These are phyloP conservation scores for Coregonus clupeaformis DNA, from an alignment of 2,113 vertebrate species.

Conservation along the genomic window DNA sequence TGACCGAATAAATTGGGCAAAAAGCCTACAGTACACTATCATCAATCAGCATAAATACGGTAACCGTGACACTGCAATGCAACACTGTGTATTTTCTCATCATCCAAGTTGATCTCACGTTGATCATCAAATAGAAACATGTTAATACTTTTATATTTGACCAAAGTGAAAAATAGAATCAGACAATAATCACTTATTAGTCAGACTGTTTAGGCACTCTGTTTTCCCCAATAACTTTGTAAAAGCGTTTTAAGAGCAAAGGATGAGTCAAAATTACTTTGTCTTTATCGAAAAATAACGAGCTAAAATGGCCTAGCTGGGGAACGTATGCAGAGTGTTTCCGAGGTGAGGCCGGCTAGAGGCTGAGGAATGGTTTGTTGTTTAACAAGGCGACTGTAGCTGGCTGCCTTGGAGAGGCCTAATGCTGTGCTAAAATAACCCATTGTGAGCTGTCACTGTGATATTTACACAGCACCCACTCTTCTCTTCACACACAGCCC, in stretches of 20 bases:
- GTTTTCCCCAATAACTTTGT: conserved; percentile 7
- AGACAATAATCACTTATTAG: conserved; percentile 12
- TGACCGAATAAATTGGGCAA: background rate
- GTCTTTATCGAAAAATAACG: conserved; percentile 53
- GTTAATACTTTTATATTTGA: no score
- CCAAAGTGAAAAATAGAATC: background rate
- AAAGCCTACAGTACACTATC: background rate
- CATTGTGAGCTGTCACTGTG: conserved; percentile 84
- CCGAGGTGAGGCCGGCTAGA: conserved; percentile 66
- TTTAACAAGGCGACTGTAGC: conserved; percentile 77
- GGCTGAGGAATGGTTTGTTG: conserved; percentile 78
- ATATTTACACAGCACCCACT: conserved; percentile 88
- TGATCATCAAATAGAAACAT: background rate
- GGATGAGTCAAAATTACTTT: conserved; percentile 11
- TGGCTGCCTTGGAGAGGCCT: conserved; percentile 83
- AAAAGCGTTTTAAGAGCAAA: conserved; percentile 4
- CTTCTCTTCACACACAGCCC: conserved; percentile 80
- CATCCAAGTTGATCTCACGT: background rate
- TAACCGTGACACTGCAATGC: background rate
- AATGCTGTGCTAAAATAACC: conserved; percentile 84
- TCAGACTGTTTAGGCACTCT: background rate
- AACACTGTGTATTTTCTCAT: background rate
- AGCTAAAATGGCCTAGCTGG: conserved; percentile 49
- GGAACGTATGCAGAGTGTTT: conserved; percentile 64
- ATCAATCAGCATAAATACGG: background rate